These are phyloP conservation scores for Sebastes trivittatus DNA, from an alignment of 2,797 vertebrate species.

Conservation along the genomic window DNA sequence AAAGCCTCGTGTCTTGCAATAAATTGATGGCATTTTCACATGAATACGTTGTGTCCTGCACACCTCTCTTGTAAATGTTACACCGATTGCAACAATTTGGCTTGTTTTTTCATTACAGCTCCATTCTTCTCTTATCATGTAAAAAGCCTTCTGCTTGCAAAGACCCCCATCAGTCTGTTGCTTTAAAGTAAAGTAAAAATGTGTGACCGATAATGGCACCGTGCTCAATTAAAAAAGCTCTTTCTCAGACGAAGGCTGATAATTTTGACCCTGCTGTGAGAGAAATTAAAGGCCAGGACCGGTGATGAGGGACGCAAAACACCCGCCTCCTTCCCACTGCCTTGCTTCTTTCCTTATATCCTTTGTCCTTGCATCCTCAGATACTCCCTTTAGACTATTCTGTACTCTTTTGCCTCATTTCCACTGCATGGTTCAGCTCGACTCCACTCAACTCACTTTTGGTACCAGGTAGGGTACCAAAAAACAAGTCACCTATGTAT, in stretches of 20 bases:
- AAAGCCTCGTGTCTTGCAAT: conserved; percentile 22
- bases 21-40: conserved; percentile 51
- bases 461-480: not conserved
- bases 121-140: conserved; percentile 45
- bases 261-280: conserved; percentile 47
- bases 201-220: conserved; percentile 40
- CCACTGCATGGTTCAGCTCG: not conserved
- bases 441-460: not conserved
- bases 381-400: not conserved
- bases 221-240: conserved; percentile 41
- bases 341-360: not conserved
- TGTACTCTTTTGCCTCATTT: not conserved
- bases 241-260: conserved; percentile 37
- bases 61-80: conserved; percentile 43
- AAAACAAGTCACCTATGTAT: too few species aligned
- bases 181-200: conserved; percentile 25
- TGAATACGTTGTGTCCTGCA: conserved; percentile 12
- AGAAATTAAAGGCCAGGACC: conserved; percentile 50
- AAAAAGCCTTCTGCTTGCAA: conserved; percentile 23
- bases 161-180: conserved; percentile 30
- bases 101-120: conserved; percentile 24
- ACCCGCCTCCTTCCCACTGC: not conserved
- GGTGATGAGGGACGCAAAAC: not conserved
- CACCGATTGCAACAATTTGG: conserved; percentile 37
- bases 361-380: conserved; percentile 1